Evolutionary conservation across 2,113 vertebrate genomes (phyloP), one percentile per base, ranked within the genome.

Genomic region (Channa argus): DNA sequence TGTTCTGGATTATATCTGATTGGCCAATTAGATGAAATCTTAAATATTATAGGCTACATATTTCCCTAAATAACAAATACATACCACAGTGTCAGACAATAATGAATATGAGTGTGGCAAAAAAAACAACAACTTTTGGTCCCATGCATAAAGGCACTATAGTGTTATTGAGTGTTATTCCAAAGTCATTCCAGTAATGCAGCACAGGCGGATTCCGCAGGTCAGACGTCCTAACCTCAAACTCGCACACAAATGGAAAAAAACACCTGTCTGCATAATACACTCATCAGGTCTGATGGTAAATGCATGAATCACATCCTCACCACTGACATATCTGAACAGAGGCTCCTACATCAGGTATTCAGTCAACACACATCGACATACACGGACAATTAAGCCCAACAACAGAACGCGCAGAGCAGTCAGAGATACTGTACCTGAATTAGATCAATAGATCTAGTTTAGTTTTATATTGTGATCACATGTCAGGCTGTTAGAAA

Each of bases 221-320:
- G 24, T 24, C 24, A 24, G 24, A 24, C 24, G 24, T 24, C 24
- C 24, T 24, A 24, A 24, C 24, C 24, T 72, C 33, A 45, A 15
- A 41, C 55, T 41, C 37, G 38, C 51, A 68, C 53, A 56, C 34
- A 63, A 45, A 63, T 60, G 74, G 64, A 71, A 73, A 81, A 66
- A 56, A 66, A 51, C 72, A 83, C 63, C 80, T 86, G 74, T 63
- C 63, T 84, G 6, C 37, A 10, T 2, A 6, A 60, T 2, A 80
- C 72, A 89, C 69, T 86, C 88, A 90, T 71, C 73, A 3, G 7
- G 7, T 62, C 70, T 90, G 81, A 86, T 83, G 91, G 83, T 85
- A 89, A 89, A 81, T 54, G 54, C 3, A 60, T 90, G 85, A 91
- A 78, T 90, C 88, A 90, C 67, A 68, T 55, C 39, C 13, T 44